A percentile compares a stretch with the other conserved stretches of the same genome.
Conservation (phyloP, 2,888 invertebrate genomes). For the Platynereis dumerilii region DNA sequence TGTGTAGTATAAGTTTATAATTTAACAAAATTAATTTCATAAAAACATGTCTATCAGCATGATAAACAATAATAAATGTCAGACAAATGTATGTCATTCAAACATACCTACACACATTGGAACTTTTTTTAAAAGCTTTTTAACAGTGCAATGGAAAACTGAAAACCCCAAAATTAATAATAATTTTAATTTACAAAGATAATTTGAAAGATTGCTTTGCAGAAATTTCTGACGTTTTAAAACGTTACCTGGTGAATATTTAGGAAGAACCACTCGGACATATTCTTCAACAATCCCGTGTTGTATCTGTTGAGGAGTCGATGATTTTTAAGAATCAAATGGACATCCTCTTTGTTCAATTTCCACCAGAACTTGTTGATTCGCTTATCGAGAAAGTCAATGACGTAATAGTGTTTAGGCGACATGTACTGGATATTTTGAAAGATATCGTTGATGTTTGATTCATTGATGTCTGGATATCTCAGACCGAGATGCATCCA, state of each 20-base stretch:
- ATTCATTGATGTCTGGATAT: conserved; percentile 69
- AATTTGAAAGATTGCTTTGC: no score
- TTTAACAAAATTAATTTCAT: no score
- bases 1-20: no score
- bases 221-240: no score
- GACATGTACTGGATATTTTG: conserved; percentile 64
- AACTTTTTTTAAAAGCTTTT: no score
- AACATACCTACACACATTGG: no score
- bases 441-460: conserved; percentile 70
- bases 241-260: conserved; percentile 71
- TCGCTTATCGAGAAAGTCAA: conserved; percentile 70
- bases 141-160: no score
- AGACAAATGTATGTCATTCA: no score
- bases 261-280: conserved; percentile 69
- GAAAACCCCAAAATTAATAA: no score
- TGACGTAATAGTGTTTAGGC: conserved; percentile 70
- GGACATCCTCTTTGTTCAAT: conserved; percentile 47
- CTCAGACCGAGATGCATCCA: conserved; percentile 73
- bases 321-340: conserved; percentile 44
- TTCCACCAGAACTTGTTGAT: conserved; percentile 69
- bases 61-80: no score
- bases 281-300: conserved; percentile 54
- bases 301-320: conserved; percentile 42
- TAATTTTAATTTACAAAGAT: no score
- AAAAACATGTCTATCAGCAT: no score